Evolutionary conservation across 2,113 vertebrate genomes (phyloP), one percentile per base, ranked within the genome.

Genomic region (Plecturocebus donacophilus): DNA sequence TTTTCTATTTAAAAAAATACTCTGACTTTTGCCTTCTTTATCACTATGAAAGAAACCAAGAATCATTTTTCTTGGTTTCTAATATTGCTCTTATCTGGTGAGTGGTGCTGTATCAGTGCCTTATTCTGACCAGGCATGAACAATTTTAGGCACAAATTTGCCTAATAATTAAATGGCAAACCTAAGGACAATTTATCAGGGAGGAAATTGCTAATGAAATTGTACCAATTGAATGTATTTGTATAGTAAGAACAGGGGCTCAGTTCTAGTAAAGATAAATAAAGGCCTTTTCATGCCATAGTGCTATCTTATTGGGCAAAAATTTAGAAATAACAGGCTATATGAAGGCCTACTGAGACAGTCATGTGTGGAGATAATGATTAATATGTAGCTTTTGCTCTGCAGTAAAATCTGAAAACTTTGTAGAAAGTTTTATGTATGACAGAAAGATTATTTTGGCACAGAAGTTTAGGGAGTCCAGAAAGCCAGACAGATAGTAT

Each of bases 371-470:
- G 16, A 54, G 52, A 73, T 52, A 75, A 61, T 73, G 16, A 73
- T 23, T 94, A 90, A 90, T 35, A 38, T 47, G 25, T 49, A 91
- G 40, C 8, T 54, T 93, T 89, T 56, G 7, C 20, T 86, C 3
- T 71, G 21, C 2, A 70, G 45, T 47, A 86, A 95, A 58, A 66
- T 35, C 66, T 77, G 40, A 93, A 86, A 38, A 79, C 47, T 47
- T 58, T 40, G 42, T 91, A 58, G 35, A 91, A 90, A 92, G n/a
- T 49, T n/a, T 92, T 73, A 75, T 0, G 7, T 66, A 35, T 52
- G 25, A n/a, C 5, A 20, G 77, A 89, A 84, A 88, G 61, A 84
- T 25, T 92, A 87, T 52, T 84, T 96, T 87, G 47, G 85, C n/a
- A 66, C 19, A 61, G 32, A 64, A 13, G 6, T 56, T 80, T 71